Evolutionary conservation across 1,140 invertebrate genomes (phyloP).

Genomic region (Lordiphosa stackelbergi): DNA sequence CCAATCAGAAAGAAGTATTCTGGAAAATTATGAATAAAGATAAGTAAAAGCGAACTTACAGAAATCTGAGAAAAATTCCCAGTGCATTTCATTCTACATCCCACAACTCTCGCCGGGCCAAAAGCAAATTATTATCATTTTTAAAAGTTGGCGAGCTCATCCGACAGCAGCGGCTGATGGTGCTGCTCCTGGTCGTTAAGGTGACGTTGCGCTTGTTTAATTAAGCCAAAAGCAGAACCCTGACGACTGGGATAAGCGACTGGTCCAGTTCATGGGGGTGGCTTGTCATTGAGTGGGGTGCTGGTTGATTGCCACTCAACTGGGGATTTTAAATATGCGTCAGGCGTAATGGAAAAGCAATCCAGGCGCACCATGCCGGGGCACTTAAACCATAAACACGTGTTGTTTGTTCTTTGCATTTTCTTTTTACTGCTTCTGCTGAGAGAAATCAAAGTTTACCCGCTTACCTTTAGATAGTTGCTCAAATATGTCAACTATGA

Average conservation of each 20-base stretch:
- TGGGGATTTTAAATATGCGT: constrained; percentile 74
- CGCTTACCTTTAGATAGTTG: constrained; percentile 58
- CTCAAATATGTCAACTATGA: constrained; percentile 70
- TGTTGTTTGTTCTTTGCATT: constrained; percentile 34
- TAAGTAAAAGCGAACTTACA: no score
- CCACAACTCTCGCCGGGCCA: constrained; percentile 25
- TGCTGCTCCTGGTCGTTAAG: constrained; percentile 43
- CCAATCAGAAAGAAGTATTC: no score
- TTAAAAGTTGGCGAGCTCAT: constrained; percentile 59
- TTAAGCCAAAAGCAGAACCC: constrained; percentile 52
- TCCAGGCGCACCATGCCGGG: constrained; percentile 40
- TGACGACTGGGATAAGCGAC: constrained; percentile 2
- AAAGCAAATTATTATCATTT: constrained; percentile 66
- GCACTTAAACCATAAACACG: constrained; percentile 42
- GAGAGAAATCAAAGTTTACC: constrained; percentile 62
- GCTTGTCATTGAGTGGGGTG: constrained; percentile 15
- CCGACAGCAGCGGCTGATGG: constrained; percentile 12
- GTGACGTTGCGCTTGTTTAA: constrained; percentile 67
- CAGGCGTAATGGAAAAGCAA: constrained; percentile 64
- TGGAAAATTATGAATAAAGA: no score
- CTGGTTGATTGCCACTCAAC: constrained; percentile 71
- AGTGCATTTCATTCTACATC: constrained; percentile 13
- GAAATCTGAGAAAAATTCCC: not conserved
- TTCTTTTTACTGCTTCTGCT: constrained; percentile 1
- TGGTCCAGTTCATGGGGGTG: constrained; percentile 42